These are phyloP conservation scores for Crypturellus tataupa DNA, from an alignment of 2,797 vertebrate species.

Conservation along the genomic window DNA sequence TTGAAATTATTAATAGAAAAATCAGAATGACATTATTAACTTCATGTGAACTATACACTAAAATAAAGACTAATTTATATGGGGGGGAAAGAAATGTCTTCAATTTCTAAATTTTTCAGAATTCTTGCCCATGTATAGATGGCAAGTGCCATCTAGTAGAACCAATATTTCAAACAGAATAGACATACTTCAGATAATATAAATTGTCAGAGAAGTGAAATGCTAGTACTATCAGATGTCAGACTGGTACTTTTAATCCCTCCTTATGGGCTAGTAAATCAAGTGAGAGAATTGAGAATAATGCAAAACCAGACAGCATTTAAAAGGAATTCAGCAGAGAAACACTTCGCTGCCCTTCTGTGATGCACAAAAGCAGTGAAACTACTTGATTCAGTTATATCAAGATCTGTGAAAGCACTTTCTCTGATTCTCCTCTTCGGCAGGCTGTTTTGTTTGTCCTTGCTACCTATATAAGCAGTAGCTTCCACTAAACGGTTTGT, in stretches of 20 bases:
- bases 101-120: background rate
- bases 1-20: background rate
- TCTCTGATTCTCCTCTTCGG: background rate
- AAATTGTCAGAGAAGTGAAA: background rate
- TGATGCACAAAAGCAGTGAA: background rate
- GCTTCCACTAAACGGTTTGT: accelerated
- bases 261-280: background rate
- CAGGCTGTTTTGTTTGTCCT: background rate
- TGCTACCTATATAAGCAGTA: accelerated
- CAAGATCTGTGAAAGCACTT: background rate
- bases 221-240: background rate
- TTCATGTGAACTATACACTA: accelerated
- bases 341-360: background rate
- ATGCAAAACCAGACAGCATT: background rate
- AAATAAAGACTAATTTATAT: background rate
- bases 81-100: background rate
- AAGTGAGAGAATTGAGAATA: accelerated
- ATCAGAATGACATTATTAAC: background rate
- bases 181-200: background rate
- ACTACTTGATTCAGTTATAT: background rate
- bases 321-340: background rate
- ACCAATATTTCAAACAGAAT: background rate
- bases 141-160: background rate
- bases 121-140: background rate
- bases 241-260: background rate